Evolutionary conservation across 2,797 vertebrate genomes (phyloP), one percentile per base, ranked within the genome.

Genomic region (Lophotriccus pileatus): DNA sequence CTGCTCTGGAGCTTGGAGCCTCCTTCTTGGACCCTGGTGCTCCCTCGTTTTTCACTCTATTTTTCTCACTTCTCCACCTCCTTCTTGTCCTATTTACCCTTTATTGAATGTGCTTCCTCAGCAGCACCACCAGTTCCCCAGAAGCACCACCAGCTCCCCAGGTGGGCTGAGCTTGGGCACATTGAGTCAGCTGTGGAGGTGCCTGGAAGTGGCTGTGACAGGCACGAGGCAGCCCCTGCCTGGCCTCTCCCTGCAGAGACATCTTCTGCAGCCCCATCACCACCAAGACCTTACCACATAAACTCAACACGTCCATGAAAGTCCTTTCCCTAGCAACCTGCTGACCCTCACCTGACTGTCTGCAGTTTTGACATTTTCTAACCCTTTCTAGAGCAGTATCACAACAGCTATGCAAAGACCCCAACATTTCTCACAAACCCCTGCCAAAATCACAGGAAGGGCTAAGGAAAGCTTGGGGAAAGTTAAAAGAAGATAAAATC

Each of bases 81-180:
- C 5, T 1, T n/a, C 50, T 66, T 28, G 13, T 24, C 22, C 36
- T 74, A 55, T 77, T 92, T 77, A 11, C 4, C n/a, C 9, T 47
- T 53, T 63, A 17, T n/a, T 59, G n/a, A 58, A 24, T 6, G 11
- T 24, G 25, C 44, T 87, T 60, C 43, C 46, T 73, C 50, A 72
- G 30, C 14, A 70, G 24, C 20, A 56, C 7, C 39, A 36, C 23
- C 47, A 58, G 0, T 34, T 80, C 12, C 17, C 10, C 44, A 70
- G n/a, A 30, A 28, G 9, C 28, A 59, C 28, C 14, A 8, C 20
- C 19, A 28, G 2, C 10, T 80, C 12, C 18, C 8, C 53, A 59
- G 27, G 14, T 41, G n/a, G 24, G 7, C 7, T 18, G 28, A 52
- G 24, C 30, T 70, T 37, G n/a, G 36, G 19, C 0, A 0, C 47